Evolutionary conservation across 2,888 invertebrate species (phyloP).

Genomic region (Aporophyla lueneburgensis): DNA sequence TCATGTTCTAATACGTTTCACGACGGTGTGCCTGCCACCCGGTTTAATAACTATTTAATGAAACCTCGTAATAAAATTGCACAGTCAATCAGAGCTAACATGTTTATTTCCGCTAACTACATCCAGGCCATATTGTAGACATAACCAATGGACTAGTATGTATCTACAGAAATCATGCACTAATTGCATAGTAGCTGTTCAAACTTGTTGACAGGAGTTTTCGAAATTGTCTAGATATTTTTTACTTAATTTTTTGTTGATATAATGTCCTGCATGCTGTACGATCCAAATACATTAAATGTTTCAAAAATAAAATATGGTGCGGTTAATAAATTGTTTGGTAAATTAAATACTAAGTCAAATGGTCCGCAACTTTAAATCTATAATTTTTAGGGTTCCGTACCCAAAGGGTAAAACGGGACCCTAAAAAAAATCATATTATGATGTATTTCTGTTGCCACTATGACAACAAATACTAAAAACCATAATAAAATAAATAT

Average conservation of each 20-base stretch:
- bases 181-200: conserved; percentile 40
- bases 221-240: conserved; percentile 8
- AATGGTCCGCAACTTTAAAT: no score
- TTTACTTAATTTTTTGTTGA: neutral
- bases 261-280: no score
- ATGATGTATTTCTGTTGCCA: no score
- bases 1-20: neutral
- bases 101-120: conserved; percentile 38
- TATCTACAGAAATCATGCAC: conserved; percentile 48
- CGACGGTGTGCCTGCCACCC: neutral
- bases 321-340: no score
- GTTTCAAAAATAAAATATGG: no score
- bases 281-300: no score
- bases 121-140: conserved; percentile 37
- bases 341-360: no score
- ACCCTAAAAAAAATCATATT: no score
- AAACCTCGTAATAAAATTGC: neutral
- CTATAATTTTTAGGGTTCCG: no score
- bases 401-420: no score
- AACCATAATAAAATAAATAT: no score
- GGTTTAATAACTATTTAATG: neutral
- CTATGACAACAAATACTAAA: no score
- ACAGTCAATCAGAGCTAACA: neutral
- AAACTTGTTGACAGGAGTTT: neutral
- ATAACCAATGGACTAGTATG: conserved; percentile 13